phyloP scores from a whole-genome alignment of 2,113 vertebrate species.

The Myiagra hebetior region DNA sequence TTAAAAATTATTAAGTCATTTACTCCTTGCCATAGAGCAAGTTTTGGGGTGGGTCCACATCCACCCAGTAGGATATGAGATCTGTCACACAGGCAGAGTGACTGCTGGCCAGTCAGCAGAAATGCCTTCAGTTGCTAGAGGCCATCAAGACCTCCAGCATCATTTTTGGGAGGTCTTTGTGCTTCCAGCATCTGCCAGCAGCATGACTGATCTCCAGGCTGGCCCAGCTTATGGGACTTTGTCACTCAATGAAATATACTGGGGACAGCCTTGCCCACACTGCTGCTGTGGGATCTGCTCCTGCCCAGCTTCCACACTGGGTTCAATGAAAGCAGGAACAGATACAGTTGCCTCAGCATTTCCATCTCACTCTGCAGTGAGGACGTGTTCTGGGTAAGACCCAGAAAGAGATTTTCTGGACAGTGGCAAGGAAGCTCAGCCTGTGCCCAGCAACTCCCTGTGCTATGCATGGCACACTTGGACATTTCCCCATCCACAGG shows the following conservation, averaged over 20 bases:
- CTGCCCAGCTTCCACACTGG: neutral
- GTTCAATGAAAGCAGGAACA: neutral
- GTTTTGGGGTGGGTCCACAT: neutral
- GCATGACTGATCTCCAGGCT: neutral
- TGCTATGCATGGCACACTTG: neutral
- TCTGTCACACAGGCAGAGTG: neutral
- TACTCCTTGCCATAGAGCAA: neutral
- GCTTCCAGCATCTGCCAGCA: neutral
- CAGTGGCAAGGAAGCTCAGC: neutral
- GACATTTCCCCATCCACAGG: rapidly evolving
- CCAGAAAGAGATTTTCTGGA: neutral
- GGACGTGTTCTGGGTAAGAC: neutral
- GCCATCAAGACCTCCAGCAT: neutral
- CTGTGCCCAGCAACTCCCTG: neutral
- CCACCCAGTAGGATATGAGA: neutral
- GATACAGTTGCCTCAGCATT: neutral
- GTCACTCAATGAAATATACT: neutral
- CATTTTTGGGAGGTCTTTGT: neutral
- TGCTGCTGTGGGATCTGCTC: neutral
- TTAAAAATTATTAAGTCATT: neutral
- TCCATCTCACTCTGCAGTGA: neutral
- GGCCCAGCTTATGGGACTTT: neutral
- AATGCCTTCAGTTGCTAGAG: neutral
- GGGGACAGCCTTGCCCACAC: neutral
- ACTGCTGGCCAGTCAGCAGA: neutral